Conservation (phyloP, 2,797 vertebrate species). For the Psittacula derbiana region DNA sequence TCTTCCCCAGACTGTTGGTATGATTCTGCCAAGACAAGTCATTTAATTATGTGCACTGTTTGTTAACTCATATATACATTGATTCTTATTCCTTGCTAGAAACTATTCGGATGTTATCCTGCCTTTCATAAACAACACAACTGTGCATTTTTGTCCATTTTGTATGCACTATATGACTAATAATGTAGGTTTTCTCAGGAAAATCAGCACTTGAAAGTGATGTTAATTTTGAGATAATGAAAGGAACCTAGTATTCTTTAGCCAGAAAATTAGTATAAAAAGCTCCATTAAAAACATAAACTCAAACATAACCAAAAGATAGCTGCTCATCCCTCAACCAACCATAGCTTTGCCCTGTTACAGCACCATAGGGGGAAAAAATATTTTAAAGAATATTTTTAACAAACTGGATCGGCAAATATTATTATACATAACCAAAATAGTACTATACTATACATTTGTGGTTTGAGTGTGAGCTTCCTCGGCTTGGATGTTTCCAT, state of each 20-base stretch:
- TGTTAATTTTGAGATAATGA: background rate
- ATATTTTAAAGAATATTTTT: background rate
- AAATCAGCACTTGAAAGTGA: background rate
- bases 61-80: background rate
- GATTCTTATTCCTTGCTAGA: background rate
- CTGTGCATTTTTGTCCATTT: background rate
- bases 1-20: background rate
- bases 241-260: background rate
- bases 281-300: background rate
- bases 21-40: background rate
- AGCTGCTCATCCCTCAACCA: background rate
- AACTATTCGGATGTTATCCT: background rate
- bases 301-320: background rate
- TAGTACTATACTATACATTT: background rate
- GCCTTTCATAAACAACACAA: background rate
- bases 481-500: background rate
- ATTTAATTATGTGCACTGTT: background rate
- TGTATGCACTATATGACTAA: background rate
- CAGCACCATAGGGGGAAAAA: background rate
- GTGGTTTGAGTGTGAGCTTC: background rate
- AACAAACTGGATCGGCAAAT: background rate
- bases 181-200: background rate
- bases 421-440: background rate
- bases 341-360: background rate
- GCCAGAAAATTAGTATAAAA: background rate